Base-by-base conservation (phyloP, 1,140 invertebrate species). In the Pseudomyrmex pallidus region DNA sequence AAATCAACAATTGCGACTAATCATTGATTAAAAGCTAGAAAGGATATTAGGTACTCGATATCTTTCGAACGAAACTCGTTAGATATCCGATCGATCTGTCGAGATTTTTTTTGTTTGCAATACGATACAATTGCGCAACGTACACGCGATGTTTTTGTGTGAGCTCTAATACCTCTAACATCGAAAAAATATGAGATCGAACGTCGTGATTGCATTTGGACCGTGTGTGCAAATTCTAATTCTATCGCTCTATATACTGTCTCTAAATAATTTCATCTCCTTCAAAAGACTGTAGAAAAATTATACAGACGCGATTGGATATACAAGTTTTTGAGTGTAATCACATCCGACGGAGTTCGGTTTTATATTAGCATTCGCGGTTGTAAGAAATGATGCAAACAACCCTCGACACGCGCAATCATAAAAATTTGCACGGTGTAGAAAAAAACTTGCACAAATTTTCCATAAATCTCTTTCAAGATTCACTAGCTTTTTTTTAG, bases 1-100 rank as follows among this genome's bases (percentile, higher is more conserved):
- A 76, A 87, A 83, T 68, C 70, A 89, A 88, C 73, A 77, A 83
- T 85, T 85, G 82, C 77, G 63, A 73, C 73, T 89, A 83, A 89
- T 84, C 46, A 35, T 83, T 72, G 72, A 78, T 88, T 44, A n/a
- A 85, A 54, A 88, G 48, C 73, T 85, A 83, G 66, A 70, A 88
- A 68, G 72, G 15, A 74, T 87, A 35, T 35, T 35, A 7, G 35
- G 35, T 83, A 77, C 56, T 74, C 83, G 59, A 78, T 56, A 67
- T 52, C 12, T 84, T 17, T 72, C 82, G 59, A 82, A 84, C 63
- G 17, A 76, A 78, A 80, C 44, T 52, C 25, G 12, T 2, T 57
- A 52, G 15, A 35, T 15, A 67, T 68, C 44, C 20, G 44, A 64
- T 22, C 44, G 57, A 59, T 72, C 2, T 22, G 17, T 17, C 83